Conservation (phyloP, 2,888 invertebrate genomes). For the Lordiphosa fenestrarum region DNA sequence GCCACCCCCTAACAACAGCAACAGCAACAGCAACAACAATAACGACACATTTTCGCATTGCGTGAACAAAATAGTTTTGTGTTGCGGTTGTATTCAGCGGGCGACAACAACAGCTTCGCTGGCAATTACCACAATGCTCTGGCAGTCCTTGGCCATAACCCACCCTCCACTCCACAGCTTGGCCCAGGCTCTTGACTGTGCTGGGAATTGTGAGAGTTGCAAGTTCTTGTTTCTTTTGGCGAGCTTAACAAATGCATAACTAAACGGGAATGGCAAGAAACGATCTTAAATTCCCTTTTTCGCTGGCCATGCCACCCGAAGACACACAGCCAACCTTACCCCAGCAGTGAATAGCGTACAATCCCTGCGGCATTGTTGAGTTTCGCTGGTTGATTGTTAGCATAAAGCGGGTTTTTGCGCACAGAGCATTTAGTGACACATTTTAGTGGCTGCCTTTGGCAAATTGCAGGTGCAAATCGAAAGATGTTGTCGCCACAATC, state of each 20-base stretch:
- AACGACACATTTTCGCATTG: constrained; percentile 68
- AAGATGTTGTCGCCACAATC: constrained; percentile 50
- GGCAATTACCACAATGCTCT: constrained; percentile 62
- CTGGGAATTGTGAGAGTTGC: constrained; percentile 27
- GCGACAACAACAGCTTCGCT: constrained; percentile 37
- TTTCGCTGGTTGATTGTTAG: constrained; percentile 8
- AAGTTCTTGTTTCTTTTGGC: constrained; percentile 47
- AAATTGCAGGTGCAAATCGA: constrained; percentile 64
- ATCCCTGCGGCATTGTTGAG: constrained; percentile 29
- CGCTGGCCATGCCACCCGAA: no score
- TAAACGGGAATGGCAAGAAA: constrained; percentile 10
- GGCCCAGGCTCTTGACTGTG: constrained; percentile 10
- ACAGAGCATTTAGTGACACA: constrained; percentile 56
- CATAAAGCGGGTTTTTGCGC: constrained; percentile 20
- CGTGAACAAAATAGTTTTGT: constrained; percentile 75
- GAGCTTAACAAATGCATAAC: constrained; percentile 56
- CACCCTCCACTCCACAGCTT: constrained; percentile 16
- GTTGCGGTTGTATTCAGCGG: constrained; percentile 72
- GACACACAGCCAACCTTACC: no score
- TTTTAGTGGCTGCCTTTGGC: constrained; percentile 39
- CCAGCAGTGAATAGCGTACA: no score
- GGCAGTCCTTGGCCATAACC: constrained; percentile 26
- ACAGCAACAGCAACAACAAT: constrained; percentile 25
- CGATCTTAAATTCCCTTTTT: no score
- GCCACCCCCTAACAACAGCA: constrained; percentile 46